These are phyloP conservation scores for Spisula solida DNA, from an alignment of 2,888 invertebrate genomes.

Conservation along the genomic window DNA sequence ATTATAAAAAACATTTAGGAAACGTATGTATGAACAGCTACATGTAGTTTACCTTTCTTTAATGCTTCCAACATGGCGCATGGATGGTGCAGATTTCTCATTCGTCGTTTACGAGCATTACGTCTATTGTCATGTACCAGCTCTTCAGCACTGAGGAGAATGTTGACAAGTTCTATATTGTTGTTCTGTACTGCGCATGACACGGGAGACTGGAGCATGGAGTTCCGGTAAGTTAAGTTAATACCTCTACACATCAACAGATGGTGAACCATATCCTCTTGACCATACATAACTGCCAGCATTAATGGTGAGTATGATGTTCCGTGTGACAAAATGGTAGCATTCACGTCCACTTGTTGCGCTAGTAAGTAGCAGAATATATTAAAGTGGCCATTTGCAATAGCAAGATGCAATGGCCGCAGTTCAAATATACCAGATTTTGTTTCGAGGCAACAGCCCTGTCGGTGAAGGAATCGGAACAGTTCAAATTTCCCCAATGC, in stretches of 20 bases:
- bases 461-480: constrained; percentile 60
- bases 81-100: constrained; percentile 61
- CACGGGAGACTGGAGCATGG: constrained; percentile 64
- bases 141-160: constrained; percentile 65
- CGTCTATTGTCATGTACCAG: constrained; percentile 19
- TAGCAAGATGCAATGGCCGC: constrained; percentile 66
- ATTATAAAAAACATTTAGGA: no score
- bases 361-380: constrained; percentile 67
- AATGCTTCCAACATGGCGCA: constrained; percentile 68
- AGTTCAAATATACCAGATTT: constrained; percentile 68
- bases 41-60: constrained; percentile 63
- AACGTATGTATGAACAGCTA: no score
- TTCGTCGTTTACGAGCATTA: neutral
- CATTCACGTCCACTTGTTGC: constrained; percentile 66
- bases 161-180: constrained; percentile 61
- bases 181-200: constrained; percentile 70
- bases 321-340: constrained; percentile 61
- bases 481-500: constrained; percentile 66
- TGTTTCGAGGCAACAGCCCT: constrained; percentile 63
- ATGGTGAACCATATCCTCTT: constrained; percentile 67
- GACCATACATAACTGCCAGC: constrained; percentile 64
- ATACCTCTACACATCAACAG: constrained; percentile 60
- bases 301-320: constrained; percentile 67
- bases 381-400: constrained; percentile 68
- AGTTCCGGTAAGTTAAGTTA: constrained; percentile 63